Base-by-base conservation (phyloP, 1,140 invertebrate species). In the Sminthurinus signatus region DNA sequence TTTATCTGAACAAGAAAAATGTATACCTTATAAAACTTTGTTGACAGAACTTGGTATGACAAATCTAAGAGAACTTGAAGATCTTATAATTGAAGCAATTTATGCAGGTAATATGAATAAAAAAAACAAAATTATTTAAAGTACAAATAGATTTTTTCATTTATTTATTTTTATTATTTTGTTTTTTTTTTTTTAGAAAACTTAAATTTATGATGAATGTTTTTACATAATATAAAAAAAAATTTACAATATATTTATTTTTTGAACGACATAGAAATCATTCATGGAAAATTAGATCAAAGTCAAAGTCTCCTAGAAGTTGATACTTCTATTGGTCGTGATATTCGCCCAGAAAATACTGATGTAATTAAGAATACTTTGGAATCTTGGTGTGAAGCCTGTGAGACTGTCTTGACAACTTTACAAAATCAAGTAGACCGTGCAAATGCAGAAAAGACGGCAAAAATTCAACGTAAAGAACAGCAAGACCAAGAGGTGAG, bases 81-180 rank as follows among this genome's bases (percentile, higher is more conserved):
- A 98, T 80, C 81, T 98, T 48, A 97, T 98, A 58, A 98, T 98
- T 73, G 94, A 97, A 82, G 93, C 93, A 10, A 93, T 98, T 73
- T 98, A 97, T 81, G 89, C 88, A 68, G 86, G 86, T 88, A 75
- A 76, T 48, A 15, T 32, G n/a, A n/a, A n/a, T n/a, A n/a, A 21
- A 62, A 52, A 54, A n/a, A n/a, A n/a, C n/a, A n/a, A n/a, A 55
- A 59, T 59, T 59, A 44, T 4, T n/a, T 43, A 21, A 43, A 23
- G 4, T 19, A 39, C 5, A 27, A 44, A 44, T 46, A 44, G 54
- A 12, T 29, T n/a, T 8, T 31, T 55, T 10, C 23, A 8, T 23
- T 12, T 14, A 61, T 61, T 12, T 17, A 32, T 36, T 51, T 54
- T 25, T 31, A 31, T 19, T 17, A 8, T n/a, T 27, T 19, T 48